A percentile compares a stretch with the other conserved stretches of the same genome.
These are phyloP conservation scores for Schizaphis graminum DNA, from an alignment of 2,888 invertebrate genomes.

Conservation along the genomic window DNA sequence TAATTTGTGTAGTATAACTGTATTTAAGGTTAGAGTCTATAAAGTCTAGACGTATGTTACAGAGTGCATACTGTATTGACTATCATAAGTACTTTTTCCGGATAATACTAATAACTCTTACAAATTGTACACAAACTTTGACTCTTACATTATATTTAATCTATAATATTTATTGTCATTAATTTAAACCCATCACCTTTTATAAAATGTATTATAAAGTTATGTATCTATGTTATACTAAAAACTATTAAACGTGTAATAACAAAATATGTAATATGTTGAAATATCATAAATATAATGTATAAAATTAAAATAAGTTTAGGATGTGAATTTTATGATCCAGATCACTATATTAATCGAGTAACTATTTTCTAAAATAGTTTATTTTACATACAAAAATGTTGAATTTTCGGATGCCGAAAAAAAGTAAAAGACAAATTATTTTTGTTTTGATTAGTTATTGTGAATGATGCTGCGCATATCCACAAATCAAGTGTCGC, in stretches of 20 bases:
- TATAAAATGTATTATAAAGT: not conserved
- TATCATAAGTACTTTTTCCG: not conserved
- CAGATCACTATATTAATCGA: not conserved
- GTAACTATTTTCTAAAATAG: not conserved
- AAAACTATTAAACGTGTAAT: not conserved
- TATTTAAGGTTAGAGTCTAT: not conserved
- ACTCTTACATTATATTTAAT: not conserved
- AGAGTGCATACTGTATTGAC: not conserved
- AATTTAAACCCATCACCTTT: not conserved
- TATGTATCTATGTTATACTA: not conserved
- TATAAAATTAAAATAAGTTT: not conserved
- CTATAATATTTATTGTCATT: not conserved
- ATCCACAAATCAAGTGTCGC: not conserved
- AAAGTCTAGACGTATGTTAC: not conserved
- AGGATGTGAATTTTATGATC: not conserved
- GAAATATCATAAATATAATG: not conserved
- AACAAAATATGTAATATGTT: not conserved
- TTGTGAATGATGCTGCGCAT: not conserved
- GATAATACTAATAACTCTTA: not conserved
- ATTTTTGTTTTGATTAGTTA: not conserved
- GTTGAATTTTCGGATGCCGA: not conserved
- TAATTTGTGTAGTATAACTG: not conserved
- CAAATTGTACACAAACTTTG: not conserved
- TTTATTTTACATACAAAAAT: not conserved
- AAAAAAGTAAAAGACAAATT: not conserved